A percentile compares a stretch with the other conserved stretches of the same genome.
Evolutionary conservation across 2,797 vertebrate species (phyloP).

Genomic region (Onychomys arenicola): DNA sequence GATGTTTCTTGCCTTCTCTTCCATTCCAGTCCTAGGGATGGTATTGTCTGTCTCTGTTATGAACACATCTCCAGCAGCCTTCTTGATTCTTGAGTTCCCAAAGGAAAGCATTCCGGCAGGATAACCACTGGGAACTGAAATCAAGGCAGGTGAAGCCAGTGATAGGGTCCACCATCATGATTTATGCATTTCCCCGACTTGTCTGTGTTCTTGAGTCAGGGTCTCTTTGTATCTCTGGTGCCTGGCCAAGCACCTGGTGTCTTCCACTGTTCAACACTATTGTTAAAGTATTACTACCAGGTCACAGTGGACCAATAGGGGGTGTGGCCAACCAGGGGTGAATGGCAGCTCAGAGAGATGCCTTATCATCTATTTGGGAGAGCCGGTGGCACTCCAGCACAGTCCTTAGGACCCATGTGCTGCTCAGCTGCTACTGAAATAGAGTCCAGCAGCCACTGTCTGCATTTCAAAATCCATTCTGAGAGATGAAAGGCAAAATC

Average conservation of each 20-base stretch:
- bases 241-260: not conserved
- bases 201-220: not conserved
- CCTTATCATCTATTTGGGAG: not conserved
- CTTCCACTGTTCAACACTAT: not conserved
- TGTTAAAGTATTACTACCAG: not conserved
- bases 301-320: not conserved
- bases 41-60: not conserved
- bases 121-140: not conserved
- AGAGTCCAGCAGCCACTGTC: not conserved
- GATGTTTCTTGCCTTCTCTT: not conserved
- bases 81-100: not conserved
- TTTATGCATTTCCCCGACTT: not conserved
- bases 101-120: not conserved
- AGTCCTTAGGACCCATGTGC: not conserved
- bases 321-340: not conserved
- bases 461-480: not conserved
- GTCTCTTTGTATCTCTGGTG: not conserved
- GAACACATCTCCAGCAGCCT: not conserved
- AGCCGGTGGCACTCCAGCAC: not conserved
- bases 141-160: not conserved
- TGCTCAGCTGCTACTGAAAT: not conserved
- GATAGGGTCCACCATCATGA: not conserved
- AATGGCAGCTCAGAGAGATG: not conserved
- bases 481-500: constrained; percentile 43
- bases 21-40: too few species aligned